A percentile compares a stretch with the other conserved stretches of the same genome.
Conservation (phyloP, 2,888 invertebrate genomes). For the Yponomeuta malinellus region DNA sequence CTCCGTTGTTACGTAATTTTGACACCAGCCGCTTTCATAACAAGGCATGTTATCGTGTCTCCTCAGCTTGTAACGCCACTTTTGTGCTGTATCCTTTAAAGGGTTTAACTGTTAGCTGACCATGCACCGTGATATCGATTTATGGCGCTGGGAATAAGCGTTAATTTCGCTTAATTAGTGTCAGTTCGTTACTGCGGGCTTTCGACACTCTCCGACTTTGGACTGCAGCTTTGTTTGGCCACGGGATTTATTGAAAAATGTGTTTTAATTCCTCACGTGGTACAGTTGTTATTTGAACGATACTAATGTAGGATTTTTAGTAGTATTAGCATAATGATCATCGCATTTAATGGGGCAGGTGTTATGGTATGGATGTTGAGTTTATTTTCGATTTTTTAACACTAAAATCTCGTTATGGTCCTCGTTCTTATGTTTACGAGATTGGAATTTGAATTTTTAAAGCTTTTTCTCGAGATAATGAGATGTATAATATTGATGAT, state of each 20-base stretch:
- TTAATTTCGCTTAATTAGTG: slow-evolving; percentile 69
- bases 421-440: slow-evolving; percentile 33
- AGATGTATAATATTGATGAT: background rate
- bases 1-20: slow-evolving; percentile 69
- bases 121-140: slow-evolving; percentile 65
- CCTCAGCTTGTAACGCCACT: slow-evolving; percentile 43
- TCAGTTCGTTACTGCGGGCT: slow-evolving; percentile 56
- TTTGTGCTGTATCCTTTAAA: slow-evolving; percentile 57
- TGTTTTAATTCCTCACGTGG: slow-evolving; percentile 33
- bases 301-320: slow-evolving; percentile 33
- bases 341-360: slow-evolving; percentile 71
- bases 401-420: slow-evolving; percentile 67
- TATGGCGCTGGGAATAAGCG: slow-evolving; percentile 65
- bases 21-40: slow-evolving; percentile 70
- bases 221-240: slow-evolving; percentile 38
- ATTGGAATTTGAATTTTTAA: slow-evolving; percentile 2
- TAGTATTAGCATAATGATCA: slow-evolving; percentile 69
- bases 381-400: slow-evolving; percentile 64
- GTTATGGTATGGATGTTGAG: slow-evolving; percentile 62
- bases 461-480: background rate
- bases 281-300: slow-evolving; percentile 29
- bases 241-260: slow-evolving; percentile 36
- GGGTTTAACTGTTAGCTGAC: slow-evolving; percentile 59
- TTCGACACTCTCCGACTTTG: slow-evolving; percentile 54
- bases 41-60: slow-evolving; percentile 67